These are phyloP conservation scores for Choloepus hoffmanni DNA, from an alignment of 2,113 vertebrate species.

Conservation along the genomic window DNA sequence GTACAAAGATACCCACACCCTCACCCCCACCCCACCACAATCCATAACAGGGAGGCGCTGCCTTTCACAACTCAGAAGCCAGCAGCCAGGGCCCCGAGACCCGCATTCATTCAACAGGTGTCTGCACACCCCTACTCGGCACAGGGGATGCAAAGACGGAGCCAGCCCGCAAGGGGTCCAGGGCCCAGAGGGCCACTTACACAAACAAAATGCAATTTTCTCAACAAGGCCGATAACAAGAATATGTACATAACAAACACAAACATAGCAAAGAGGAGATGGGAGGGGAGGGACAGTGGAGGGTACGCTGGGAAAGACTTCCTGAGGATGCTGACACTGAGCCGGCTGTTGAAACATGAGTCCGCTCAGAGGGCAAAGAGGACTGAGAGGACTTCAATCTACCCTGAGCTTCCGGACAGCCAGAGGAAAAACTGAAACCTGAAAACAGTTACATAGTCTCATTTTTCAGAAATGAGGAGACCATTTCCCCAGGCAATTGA, in stretches of 20 bases:
- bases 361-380: not conserved
- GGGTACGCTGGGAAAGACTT: rapidly evolving
- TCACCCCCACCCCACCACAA: rapidly evolving
- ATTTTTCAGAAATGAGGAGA: not conserved
- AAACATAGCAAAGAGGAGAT: not conserved
- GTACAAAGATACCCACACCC: not conserved
- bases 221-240: not conserved
- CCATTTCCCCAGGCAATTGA: not conserved
- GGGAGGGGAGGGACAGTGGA: rapidly evolving
- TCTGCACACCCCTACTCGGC: not conserved
- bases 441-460: not conserved
- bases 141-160: not conserved
- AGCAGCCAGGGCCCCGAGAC: not conserved
- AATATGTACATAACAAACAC: not conserved
- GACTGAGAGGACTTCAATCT: not conserved
- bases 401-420: not conserved
- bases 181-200: not conserved
- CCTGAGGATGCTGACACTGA: not conserved
- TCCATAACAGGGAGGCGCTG: rapidly evolving
- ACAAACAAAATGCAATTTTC: not conserved
- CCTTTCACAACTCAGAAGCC: not conserved
- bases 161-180: not conserved
- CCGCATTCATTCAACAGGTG: not conserved
- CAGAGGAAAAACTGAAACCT: not conserved
- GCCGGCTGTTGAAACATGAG: not conserved